Base-by-base conservation (phyloP, 1,140 invertebrate species). In the Diorhabda sublineata region DNA sequence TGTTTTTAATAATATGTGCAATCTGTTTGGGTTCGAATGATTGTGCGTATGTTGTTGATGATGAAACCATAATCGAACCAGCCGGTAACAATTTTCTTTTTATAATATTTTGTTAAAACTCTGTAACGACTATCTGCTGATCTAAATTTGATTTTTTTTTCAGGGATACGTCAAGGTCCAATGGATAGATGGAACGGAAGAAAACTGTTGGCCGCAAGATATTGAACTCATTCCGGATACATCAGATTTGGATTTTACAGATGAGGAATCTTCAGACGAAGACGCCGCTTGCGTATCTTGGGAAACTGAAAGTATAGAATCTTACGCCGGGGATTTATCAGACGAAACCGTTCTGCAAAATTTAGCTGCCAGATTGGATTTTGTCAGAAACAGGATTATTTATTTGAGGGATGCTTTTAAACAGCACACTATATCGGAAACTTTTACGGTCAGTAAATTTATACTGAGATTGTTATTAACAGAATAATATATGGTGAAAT, bases 131-230 rank as follows among this genome's bases (percentile, higher is more conserved):
- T 26, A 26, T 26, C 26, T 26, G 26, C 26, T 26, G 26, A 26
- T 26, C 1, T 26, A 26, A 26, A 1, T 26, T 26, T 26, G 0
- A 26, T 7, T 66, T 6, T 8, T 42, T 64, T 69, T 69, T 67
- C 56, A 80, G 73, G 79, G 79, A 43, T 77, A 87, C 42, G 88
- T 91, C 1, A 88, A 91, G 75, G 93, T 97, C 9, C 91, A 91
- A 87, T 97, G 95, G 95, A 90, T 92, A 2, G 90, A 94, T 78
- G 91, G 91, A 4, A 89, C 89, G 66, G 87, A 88, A 2, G 94
- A 92, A 61, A 90, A 92, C 83, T 96, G 93, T 78, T 97, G 93
- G 90, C 96, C 96, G 0, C 94, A 97, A 77, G 70, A 78, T 58
- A 74, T 81, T 7, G 75, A 76, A 68, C 61, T 79, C 0, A 73